Base-by-base conservation (phyloP, 2,888 invertebrate genomes). In the Pristionchus exspectatus region DNA sequence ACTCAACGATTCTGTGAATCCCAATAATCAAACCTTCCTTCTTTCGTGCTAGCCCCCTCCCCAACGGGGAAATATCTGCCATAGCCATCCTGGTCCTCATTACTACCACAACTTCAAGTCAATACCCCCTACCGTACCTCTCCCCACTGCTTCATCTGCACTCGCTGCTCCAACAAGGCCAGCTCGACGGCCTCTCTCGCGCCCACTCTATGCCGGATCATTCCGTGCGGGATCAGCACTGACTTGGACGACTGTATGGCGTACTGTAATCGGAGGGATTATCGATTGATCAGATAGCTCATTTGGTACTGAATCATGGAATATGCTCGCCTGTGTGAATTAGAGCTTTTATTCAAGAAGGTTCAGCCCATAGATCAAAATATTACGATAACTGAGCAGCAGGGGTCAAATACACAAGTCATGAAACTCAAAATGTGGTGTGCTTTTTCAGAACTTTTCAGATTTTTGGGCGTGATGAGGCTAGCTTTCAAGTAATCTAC, bases 151-250 rank as follows among this genome's bases (percentile, higher is more conserved):
- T 94, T 91, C n/a, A 93, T 91, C 90, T 98, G 98, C 96, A 97
- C 98, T 95, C 98, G 97, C 96, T 97, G 97, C 96, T 99, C 99
- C 56, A 99, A 96, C 87, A 98, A 96, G 0, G 98, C 97, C 50
- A 98, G 96, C 89, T 96, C 95, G 1, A 98, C 97, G 16, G 98
- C 98, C 94, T 97, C 97, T 44, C 91, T 90, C 27, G 92, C 92
- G 56, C 91, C 56, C 59, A 88, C 21, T 33, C 84, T 14, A 69
- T 89, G 72, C 18, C 91, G 91, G 18, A 97, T 96, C 91, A 97
- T 97, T 27, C 98, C 98, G 94, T 98, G 95, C 91, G 97, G 97
- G 90, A 99, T 96, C 89, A 99, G 96, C 21, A 98, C 96, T 0
- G 98, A 99, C 96, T 98, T 98, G 9, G 98, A 91, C 90, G 91